Percentiles rank a stretch among this genome's conserved stretches.
Evolutionary conservation across 35 echinoderm and acorn worm genomes (phyloP).

Genomic region (Apostichopus parvimensis): DNA sequence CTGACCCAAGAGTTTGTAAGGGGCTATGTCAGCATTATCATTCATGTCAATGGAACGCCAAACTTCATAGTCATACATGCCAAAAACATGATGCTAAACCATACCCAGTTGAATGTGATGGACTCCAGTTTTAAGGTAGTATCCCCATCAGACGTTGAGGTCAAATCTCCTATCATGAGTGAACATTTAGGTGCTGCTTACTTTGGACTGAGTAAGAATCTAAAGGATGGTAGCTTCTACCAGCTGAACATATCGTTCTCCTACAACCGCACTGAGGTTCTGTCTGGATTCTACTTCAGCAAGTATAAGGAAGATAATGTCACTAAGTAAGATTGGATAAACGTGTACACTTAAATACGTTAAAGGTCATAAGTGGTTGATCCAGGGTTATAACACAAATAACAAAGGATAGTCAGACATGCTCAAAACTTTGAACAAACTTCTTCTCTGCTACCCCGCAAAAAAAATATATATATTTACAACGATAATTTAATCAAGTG

Average conservation of each 20-base stretch:
- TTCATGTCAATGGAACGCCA: background rate
- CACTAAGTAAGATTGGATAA: constrained; percentile 53
- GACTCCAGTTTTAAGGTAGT: background rate
- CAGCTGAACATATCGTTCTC: constrained; percentile 57
- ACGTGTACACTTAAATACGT: too few relatives aligned
- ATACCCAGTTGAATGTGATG: background rate
- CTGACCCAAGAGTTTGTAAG: constrained; percentile 43
- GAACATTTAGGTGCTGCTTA: constrained; percentile 48
- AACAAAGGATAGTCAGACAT: too few relatives aligned
- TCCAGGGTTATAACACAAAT: too few relatives aligned
- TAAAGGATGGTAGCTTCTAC: constrained; percentile 2
- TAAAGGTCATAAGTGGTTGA: too few relatives aligned
- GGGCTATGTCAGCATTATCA: constrained; percentile 57
- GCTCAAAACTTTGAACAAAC: too few relatives aligned
- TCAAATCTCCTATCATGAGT: constrained; percentile 25
- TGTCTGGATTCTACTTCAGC: constrained; percentile 85
- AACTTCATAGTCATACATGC: constrained; percentile 75
- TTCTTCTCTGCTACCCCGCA: too few relatives aligned
- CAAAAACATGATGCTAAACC: constrained; percentile 62
- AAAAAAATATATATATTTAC: too few relatives aligned
- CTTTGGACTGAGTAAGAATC: constrained; percentile 50
- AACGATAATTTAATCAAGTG: too few relatives aligned
- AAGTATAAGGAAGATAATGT: constrained; percentile 56
- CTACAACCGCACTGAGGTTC: constrained; percentile 46
- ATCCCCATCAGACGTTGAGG: background rate